Base-by-base conservation (phyloP, 2,113 vertebrate species). In the Callithrix jacchus region DNA sequence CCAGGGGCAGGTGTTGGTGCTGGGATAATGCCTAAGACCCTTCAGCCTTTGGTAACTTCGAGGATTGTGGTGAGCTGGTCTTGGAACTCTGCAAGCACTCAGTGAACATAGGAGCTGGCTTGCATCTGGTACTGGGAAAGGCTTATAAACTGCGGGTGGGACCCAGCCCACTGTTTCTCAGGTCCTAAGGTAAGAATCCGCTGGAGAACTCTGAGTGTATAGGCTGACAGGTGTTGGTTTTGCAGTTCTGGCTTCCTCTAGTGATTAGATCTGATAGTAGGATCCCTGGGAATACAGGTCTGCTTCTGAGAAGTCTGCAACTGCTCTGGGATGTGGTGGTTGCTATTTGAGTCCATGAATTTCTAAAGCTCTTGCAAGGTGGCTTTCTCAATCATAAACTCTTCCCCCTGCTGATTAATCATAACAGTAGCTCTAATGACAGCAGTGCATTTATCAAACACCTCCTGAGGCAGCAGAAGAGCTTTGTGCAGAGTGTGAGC, bases 361-460 rank as follows among this genome's bases (percentile, higher is more conserved):
- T 61, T 91, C 47, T 54, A 84, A 96, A 91, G 47, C 16, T n/a
- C 40, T 88, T 85, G 61, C 42, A 73, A 95, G 25, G 14, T 88
- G 21, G 37, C 4, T n/a, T 56, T 77, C 61, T 83, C 45, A 95
- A 35, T 42, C 52, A 73, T 42, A 32, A 87, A 21, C 25, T 37
- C 47, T 81, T 87, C 21, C 54, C 11, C 76, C 56, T 32, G 14
- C 12, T 49, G 85, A 87, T 42, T 77, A 94, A 90, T 90, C 20
- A 13, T 47, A 77, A 83, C 3, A 35, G 68, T 83, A 91, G 9
- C 23, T 30, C 37, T 84, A 79, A 64, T 64, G 47, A 70, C 23
- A 70, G 54, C 4, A 70, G 32, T 70, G 12, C n/a, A 70, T 91
- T 88, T 88, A 37, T 95, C 82, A 71, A 66, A 84, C 32, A 79